phyloP scores from a whole-genome alignment of 2,113 vertebrate species.

The Fregata magnificens region DNA sequence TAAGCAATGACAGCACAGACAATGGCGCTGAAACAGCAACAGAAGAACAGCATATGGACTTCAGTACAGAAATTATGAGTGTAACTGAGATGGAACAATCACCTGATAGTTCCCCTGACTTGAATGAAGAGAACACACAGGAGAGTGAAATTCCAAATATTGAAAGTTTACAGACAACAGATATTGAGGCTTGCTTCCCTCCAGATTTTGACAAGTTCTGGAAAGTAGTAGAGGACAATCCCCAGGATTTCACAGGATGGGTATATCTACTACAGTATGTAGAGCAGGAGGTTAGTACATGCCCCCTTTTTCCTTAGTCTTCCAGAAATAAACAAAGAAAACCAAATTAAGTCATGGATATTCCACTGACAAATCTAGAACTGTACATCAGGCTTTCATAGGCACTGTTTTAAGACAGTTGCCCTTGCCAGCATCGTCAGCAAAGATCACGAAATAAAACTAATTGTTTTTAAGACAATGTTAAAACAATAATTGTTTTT shows the following conservation, averaged over 20 bases:
- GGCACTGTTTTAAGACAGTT: background rate
- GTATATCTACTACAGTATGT: conserved; percentile 95
- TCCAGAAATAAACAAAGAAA: background rate
- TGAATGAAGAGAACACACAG: conserved; percentile 81
- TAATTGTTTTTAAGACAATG: fast-evolving
- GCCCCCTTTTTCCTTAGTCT: background rate
- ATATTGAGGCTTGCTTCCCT: conserved; percentile 79
- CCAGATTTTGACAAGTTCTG: conserved; percentile 93
- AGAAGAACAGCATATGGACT: conserved; percentile 68
- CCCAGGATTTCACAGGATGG: conserved; percentile 97
- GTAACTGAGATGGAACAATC: conserved; percentile 84
- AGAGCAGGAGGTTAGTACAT: conserved; percentile 91
- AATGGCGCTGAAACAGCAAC: conserved; percentile 1
- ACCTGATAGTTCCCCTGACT: conserved; percentile 77
- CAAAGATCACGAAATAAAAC: background rate
- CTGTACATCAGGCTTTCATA: background rate
- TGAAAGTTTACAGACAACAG: conserved; percentile 62
- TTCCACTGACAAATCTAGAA: background rate
- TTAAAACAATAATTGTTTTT: background rate
- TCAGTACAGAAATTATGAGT: conserved; percentile 79
- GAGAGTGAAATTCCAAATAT: conserved; percentile 72
- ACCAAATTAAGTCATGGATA: fast-evolving
- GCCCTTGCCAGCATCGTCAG: background rate
- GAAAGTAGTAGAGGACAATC: conserved; percentile 91
- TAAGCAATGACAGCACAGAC: conserved; percentile 43